phyloP scores from a whole-genome alignment of 1,140 invertebrate species.

The Rhynchophorus ferrugineus region DNA sequence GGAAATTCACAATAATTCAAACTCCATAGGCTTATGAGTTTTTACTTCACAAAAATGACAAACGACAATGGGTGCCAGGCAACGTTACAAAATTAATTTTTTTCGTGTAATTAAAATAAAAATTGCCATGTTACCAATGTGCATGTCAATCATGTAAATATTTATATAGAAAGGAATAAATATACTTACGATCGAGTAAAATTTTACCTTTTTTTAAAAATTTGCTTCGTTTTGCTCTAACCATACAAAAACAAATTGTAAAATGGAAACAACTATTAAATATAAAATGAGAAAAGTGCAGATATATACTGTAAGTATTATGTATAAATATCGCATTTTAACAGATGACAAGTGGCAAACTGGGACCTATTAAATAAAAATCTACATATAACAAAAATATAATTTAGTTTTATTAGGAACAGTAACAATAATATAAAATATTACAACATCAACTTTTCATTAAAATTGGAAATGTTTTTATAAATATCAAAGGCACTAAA shows the following conservation, averaged over 20 bases:
- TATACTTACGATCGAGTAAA: neutral
- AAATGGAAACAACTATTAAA: conserved; percentile 4
- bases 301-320: conserved; percentile 4
- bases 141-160: too few species aligned
- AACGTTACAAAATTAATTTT: neutral
- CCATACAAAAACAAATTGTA: neutral
- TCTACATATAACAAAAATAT: neutral
- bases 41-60: conserved; percentile 14
- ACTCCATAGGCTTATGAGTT: conserved; percentile 10
- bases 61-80: conserved; percentile 2
- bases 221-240: neutral
- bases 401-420: neutral
- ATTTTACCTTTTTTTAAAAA: neutral
- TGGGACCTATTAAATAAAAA: neutral
- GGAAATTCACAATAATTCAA: conserved; percentile 16
- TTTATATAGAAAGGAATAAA: too few species aligned
- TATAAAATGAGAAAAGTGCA: conserved; percentile 2
- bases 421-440: neutral
- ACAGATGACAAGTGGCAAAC: neutral
- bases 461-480: neutral
- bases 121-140: too few species aligned
- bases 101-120: neutral
- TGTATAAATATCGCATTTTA: neutral
- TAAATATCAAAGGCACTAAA: neutral
- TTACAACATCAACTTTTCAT: neutral